Evolutionary conservation across 2,888 invertebrate species (phyloP).

Genomic region (Rhaphigaster nebulosa): DNA sequence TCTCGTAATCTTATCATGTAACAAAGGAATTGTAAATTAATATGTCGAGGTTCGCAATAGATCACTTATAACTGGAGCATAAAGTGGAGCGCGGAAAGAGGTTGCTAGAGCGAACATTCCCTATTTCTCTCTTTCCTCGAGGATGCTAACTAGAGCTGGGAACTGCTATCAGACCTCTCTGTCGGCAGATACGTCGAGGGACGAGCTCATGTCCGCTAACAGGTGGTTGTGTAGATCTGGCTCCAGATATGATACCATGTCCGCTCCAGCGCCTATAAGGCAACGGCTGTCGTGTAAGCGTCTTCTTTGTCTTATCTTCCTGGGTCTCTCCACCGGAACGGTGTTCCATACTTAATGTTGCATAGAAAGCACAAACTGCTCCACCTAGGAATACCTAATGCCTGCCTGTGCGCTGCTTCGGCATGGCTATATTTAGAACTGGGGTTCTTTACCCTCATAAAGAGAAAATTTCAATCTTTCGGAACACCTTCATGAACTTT

Average conservation of each 20-base stretch:
- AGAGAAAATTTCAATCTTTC: neutral
- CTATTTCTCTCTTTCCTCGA: neutral
- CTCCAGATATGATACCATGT: constrained; percentile 48
- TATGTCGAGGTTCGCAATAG: neutral
- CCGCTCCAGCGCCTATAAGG: constrained; percentile 50
- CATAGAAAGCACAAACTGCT: constrained; percentile 38
- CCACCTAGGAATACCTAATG: constrained; percentile 35
- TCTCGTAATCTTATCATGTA: no score
- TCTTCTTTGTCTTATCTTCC: constrained; percentile 49
- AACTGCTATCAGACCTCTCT: neutral
- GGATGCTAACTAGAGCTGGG: constrained; percentile 14
- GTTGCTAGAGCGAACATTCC: neutral
- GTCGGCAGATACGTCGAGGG: constrained; percentile 23
- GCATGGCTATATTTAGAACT: neutral
- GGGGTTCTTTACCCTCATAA: neutral
- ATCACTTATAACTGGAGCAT: neutral
- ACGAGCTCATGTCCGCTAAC: constrained; percentile 44
- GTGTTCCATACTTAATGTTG: constrained; percentile 26
- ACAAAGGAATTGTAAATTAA: neutral
- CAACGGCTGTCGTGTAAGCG: constrained; percentile 45
- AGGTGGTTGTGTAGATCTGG: constrained; percentile 52
- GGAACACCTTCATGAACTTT: neutral
- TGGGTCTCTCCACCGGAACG: neutral
- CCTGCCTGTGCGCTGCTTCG: neutral
- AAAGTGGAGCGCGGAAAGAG: constrained; percentile 16